Evolutionary conservation across 1,140 invertebrate species (phyloP).

Genomic region (Zophobas morio): DNA sequence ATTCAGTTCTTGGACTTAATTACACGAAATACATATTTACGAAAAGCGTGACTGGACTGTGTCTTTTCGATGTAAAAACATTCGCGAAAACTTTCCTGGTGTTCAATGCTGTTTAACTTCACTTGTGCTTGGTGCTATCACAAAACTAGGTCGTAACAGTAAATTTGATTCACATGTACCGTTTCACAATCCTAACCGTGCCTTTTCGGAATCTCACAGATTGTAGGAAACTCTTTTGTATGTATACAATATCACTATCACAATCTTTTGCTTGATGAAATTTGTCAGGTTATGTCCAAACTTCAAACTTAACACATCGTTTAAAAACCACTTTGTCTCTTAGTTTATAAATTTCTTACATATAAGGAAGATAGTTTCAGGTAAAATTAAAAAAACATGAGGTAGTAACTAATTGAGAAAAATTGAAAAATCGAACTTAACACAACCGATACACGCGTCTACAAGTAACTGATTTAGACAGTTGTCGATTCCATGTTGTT

Average conservation of each 20-base stretch:
- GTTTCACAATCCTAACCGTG: constrained; percentile 25
- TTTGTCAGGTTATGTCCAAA: constrained; percentile 38
- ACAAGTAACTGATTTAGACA: constrained; percentile 43
- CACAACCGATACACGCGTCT: constrained; percentile 45
- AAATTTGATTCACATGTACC: constrained; percentile 45
- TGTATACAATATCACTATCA: constrained; percentile 34
- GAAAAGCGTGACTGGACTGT: not conserved
- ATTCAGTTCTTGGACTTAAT: not conserved
- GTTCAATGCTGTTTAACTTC: constrained; percentile 16
- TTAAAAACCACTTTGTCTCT: not conserved
- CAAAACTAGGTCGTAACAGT: constrained; percentile 48
- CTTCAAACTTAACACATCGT: constrained; percentile 18
- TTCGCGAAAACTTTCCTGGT: not conserved
- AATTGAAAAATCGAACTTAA: constrained; percentile 51
- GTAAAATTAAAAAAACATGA: constrained; percentile 21
- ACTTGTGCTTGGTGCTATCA: constrained; percentile 16
- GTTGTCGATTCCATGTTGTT: constrained; percentile 44
- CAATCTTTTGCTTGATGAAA: constrained; percentile 16
- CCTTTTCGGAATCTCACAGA: constrained; percentile 15
- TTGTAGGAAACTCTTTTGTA: not conserved
- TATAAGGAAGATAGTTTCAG: constrained; percentile 14
- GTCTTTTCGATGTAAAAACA: not conserved
- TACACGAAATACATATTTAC: constrained; percentile 38
- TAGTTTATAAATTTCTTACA: not conserved
- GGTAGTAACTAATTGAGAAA: constrained; percentile 48